Percentiles rank a stretch among this genome's conserved stretches.
Conservation (phyloP, 2,888 invertebrate genomes). For the Therioaphis trifolii region DNA sequence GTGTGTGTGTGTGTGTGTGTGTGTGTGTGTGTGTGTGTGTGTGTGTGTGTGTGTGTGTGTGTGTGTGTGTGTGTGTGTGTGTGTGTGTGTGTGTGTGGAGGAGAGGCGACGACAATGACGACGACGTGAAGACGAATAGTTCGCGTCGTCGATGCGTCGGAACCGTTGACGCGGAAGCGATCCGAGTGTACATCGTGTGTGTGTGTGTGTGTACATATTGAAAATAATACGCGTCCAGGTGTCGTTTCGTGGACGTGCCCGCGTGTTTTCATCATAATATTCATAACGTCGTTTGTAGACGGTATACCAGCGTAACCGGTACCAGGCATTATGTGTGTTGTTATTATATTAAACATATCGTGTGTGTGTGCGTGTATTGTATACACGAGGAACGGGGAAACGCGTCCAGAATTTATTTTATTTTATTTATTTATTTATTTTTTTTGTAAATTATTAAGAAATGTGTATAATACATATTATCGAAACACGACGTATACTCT, state of each 20-base stretch:
- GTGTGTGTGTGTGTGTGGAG: background rate
- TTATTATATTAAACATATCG: conserved; percentile 12
- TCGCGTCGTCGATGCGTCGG: background rate
- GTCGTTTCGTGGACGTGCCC: conserved; percentile 31
- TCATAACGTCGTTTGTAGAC: background rate
- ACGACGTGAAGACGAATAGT: background rate
- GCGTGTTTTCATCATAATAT: conserved; percentile 35
- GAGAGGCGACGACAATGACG: background rate
- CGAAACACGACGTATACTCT: conserved; percentile 1
- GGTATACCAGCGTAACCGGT: conserved; percentile 31
- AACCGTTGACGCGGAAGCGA: conserved; percentile 47
- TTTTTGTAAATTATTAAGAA: background rate
- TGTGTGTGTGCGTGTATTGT: no score
- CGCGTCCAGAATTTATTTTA: background rate
- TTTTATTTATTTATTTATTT: no score
- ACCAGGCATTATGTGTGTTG: background rate
- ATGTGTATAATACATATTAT: background rate
- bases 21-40: no score
- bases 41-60: no score
- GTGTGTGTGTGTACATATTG: background rate
- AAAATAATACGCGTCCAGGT: conserved; percentile 51
- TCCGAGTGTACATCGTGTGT: background rate
- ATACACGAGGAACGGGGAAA: background rate
- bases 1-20: no score
- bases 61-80: no score